Conservation (phyloP, 2,888 invertebrate species). For the Torymus texanus region DNA sequence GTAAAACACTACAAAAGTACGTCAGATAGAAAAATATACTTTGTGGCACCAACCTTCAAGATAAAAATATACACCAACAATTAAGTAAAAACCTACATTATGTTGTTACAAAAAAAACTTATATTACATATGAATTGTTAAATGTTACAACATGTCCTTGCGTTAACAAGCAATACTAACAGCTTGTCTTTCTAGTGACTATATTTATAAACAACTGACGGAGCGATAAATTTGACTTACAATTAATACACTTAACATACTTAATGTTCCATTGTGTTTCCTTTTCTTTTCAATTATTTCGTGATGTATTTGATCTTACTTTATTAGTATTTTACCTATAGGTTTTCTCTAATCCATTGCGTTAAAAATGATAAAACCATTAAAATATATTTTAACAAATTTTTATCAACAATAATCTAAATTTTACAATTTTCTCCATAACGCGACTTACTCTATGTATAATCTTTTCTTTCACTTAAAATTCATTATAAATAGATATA, state of each 20-base stretch:
- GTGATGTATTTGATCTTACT: slow-evolving; percentile 19
- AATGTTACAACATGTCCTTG: slow-evolving; percentile 34
- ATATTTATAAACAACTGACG: slow-evolving; percentile 43
- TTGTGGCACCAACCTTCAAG: slow-evolving; percentile 52
- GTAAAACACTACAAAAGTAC: slow-evolving; percentile 40
- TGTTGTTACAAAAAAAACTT: slow-evolving; percentile 46
- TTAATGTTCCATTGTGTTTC: slow-evolving; percentile 25
- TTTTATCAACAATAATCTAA: slow-evolving; percentile 24
- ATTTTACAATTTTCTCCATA: slow-evolving; percentile 25
- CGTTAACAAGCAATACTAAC: slow-evolving; percentile 31
- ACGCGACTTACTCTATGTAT: slow-evolving; percentile 4
- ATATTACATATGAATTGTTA: slow-evolving; percentile 42
- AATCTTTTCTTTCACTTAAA: slow-evolving; percentile 15
- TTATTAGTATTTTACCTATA: slow-evolving; percentile 1
- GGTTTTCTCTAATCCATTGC: no score
- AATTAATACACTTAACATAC: slow-evolving; percentile 16
- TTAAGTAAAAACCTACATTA: slow-evolving; percentile 38
- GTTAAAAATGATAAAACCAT: not conserved
- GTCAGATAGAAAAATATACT: slow-evolving; percentile 44
- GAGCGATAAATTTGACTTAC: slow-evolving; percentile 29
- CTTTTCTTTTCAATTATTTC: slow-evolving; percentile 10
- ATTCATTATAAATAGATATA: slow-evolving; percentile 17
- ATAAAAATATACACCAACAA: slow-evolving; percentile 47
- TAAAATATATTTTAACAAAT: slow-evolving; percentile 38
- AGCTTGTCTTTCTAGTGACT: slow-evolving; percentile 29